phyloP scores from a whole-genome alignment of 2,888 invertebrate species.

The Tetramorium bicarinatum region DNA sequence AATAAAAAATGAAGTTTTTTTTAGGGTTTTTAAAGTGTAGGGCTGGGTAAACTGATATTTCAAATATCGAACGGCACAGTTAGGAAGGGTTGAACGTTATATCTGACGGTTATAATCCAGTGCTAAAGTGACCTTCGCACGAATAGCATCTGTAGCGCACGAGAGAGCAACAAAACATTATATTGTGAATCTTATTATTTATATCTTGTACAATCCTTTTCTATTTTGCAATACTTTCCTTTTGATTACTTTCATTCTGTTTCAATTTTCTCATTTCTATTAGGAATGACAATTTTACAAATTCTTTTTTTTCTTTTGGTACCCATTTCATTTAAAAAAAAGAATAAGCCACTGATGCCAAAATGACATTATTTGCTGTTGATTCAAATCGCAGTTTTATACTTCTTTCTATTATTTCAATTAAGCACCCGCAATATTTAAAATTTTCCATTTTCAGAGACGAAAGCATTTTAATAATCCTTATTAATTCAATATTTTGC shows the following conservation, averaged over 20 bases:
- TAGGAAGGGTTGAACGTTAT: no score
- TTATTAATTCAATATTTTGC: no score
- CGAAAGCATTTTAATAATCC: constrained; percentile 48
- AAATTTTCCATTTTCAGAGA: constrained; percentile 49
- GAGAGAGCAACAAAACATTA: no score
- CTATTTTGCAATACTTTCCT: not conserved
- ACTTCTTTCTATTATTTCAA: not conserved
- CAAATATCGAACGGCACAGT: no score
- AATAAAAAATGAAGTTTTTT: no score
- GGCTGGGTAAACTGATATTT: no score
- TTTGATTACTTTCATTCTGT: not conserved
- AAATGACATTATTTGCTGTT: constrained; percentile 15
- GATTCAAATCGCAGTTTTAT: not conserved
- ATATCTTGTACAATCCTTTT: not conserved
- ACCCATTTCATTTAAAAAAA: not conserved
- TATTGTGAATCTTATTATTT: no score
- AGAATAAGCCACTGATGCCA: constrained; percentile 2
- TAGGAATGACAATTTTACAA: not conserved
- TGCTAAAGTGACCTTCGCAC: no score
- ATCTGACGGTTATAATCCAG: no score
- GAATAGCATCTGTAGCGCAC: no score
- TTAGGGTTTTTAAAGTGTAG: no score
- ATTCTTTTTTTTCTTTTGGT: not conserved
- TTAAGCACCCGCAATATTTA: not conserved
- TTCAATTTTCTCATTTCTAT: constrained; percentile 9